These are phyloP conservation scores for Baccha elongata DNA, from an alignment of 2,888 invertebrate genomes.

Conservation along the genomic window DNA sequence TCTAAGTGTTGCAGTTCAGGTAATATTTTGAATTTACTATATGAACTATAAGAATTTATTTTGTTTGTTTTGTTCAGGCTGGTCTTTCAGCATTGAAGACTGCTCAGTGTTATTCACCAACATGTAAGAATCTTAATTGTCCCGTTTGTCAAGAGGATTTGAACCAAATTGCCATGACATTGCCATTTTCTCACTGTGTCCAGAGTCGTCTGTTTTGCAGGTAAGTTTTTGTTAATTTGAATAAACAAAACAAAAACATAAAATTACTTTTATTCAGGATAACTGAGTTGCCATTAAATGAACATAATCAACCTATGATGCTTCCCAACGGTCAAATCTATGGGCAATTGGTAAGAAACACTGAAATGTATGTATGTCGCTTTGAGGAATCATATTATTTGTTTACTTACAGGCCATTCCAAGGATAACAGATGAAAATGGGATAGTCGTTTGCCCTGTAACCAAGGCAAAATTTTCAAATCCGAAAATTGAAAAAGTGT, in stretches of 20 bases:
- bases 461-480: conserved; percentile 95
- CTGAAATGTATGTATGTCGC: too few species aligned
- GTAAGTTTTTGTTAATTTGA: conserved; percentile 61
- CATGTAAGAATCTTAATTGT: conserved; percentile 91
- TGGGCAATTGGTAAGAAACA: conserved; percentile 89
- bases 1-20: conserved; percentile 94
- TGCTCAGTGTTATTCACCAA: conserved; percentile 90
- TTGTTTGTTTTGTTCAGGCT: conserved; percentile 83
- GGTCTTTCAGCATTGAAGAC: conserved; percentile 98
- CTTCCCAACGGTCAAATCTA: conserved; percentile 99
- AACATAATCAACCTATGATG: conserved; percentile 99
- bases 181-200: conserved; percentile 98
- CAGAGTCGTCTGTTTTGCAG: conserved; percentile 97
- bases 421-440: conserved; percentile 96
- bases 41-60: neutral
- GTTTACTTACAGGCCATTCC: conserved; percentile 88
- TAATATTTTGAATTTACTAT: conserved; percentile 42
- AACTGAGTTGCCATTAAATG: conserved; percentile 95
- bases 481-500: conserved; percentile 97
- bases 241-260: neutral
- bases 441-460: conserved; percentile 95
- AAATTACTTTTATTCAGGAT: conserved; percentile 83
- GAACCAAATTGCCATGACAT: conserved; percentile 90
- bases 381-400: neutral
- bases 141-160: conserved; percentile 96